phyloP scores from a whole-genome alignment of 2,888 invertebrate species.

The Copidosoma aretas region DNA sequence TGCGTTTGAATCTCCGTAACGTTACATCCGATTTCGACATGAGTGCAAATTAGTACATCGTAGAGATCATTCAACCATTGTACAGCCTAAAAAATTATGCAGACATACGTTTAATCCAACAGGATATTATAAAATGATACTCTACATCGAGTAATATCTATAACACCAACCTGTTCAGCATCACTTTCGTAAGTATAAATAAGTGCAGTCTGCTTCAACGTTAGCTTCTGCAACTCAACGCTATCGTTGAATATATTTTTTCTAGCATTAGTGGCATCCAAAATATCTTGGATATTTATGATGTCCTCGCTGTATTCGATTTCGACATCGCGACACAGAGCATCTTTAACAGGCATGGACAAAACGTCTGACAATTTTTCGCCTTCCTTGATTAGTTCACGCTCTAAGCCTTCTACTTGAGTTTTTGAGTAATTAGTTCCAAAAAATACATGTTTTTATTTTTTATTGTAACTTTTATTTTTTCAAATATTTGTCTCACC shows the following conservation, averaged over 20 bases:
- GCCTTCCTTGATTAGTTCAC: conserved; percentile 75
- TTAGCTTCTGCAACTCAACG: conserved; percentile 77
- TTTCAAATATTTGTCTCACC: conserved; percentile 62
- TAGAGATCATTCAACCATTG: conserved; percentile 80
- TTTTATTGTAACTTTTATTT: too few species aligned
- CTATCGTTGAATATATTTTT: conserved; percentile 77
- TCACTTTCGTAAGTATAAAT: conserved; percentile 80
- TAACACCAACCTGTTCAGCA: conserved; percentile 68
- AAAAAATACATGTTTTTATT: conserved; percentile 26
- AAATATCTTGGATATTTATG: conserved; percentile 73
- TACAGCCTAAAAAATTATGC: conserved; percentile 65
- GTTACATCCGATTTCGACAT: conserved; percentile 76
- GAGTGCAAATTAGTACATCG: conserved; percentile 72
- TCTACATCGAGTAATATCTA: background rate
- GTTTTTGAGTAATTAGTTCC: conserved; percentile 6
- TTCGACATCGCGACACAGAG: conserved; percentile 73
- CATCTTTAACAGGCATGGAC: conserved; percentile 80
- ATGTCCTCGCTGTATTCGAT: conserved; percentile 77
- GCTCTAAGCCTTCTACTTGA: conserved; percentile 70
- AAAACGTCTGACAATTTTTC: conserved; percentile 80
- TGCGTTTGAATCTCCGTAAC: conserved; percentile 76
- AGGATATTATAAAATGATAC: too few species aligned
- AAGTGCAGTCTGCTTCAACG: conserved; percentile 79
- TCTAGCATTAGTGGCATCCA: conserved; percentile 74
- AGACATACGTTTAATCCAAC: conserved; percentile 51